These are phyloP conservation scores for Oreohelix idahoensis DNA, from an alignment of 1,140 invertebrate species.

Conservation along the genomic window DNA sequence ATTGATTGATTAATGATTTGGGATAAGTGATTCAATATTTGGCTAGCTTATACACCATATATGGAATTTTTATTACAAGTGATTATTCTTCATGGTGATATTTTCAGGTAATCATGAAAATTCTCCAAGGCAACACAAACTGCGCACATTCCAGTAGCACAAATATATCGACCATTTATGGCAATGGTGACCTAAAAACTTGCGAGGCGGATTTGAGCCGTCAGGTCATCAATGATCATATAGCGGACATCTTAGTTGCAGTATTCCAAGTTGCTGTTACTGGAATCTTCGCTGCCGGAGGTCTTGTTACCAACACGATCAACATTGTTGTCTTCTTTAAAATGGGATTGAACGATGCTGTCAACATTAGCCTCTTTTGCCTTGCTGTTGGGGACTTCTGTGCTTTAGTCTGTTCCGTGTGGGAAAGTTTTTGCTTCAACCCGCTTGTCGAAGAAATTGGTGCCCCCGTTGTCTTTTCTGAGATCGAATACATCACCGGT, in stretches of 20 bases:
- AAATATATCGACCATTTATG: neutral
- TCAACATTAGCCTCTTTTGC: conserved; percentile 12
- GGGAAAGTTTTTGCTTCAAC: neutral
- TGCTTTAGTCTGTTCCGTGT: neutral
- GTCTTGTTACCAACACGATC: neutral
- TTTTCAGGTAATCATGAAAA: neutral
- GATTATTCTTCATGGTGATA: too few relatives aligned
- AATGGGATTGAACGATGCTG: neutral
- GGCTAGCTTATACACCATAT: too few relatives aligned
- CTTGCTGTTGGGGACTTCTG: neutral
- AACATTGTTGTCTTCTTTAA: conserved; percentile 18
- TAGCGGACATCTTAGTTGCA: neutral
- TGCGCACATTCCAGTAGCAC: too few relatives aligned
- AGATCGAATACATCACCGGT: neutral
- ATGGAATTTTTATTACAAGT: too few relatives aligned
- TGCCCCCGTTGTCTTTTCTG: neutral
- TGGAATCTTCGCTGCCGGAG: neutral
- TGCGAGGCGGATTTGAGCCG: neutral
- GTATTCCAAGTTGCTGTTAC: neutral
- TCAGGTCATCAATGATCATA: neutral
- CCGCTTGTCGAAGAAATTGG: neutral
- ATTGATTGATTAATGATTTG: too few relatives aligned
- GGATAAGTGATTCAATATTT: too few relatives aligned
- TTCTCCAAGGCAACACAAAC: neutral
- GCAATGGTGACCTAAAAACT: neutral